Evolutionary conservation across 2,888 invertebrate genomes (phyloP).

Genomic region (Acleris emargana): DNA sequence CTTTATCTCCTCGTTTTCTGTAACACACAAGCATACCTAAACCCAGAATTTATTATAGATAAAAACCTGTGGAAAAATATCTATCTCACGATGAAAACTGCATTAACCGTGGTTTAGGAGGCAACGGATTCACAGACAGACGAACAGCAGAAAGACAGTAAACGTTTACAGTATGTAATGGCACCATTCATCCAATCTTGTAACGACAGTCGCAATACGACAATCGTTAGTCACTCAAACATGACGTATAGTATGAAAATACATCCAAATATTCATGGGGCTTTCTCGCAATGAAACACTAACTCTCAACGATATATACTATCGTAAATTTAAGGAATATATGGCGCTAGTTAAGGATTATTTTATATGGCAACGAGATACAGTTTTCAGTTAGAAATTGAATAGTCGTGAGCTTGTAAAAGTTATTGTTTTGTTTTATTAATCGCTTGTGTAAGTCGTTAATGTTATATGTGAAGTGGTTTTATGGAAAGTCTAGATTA

Average conservation of each 20-base stretch:
- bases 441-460: background rate
- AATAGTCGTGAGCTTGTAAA: background rate
- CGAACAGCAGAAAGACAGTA: too few species aligned
- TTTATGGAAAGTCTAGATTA: background rate
- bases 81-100: too few species aligned
- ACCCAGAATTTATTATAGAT: too few species aligned
- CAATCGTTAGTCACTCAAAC: slow-evolving; percentile 11
- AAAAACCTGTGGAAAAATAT: too few species aligned
- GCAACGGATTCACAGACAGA: too few species aligned
- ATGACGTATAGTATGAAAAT: slow-evolving; percentile 9
- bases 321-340: slow-evolving; percentile 18
- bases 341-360: slow-evolving; percentile 1
- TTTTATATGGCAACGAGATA: background rate
- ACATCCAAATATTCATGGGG: slow-evolving; percentile 16
- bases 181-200: slow-evolving; percentile 6
- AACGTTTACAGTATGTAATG: background rate
- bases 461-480: background rate
- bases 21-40: too few species aligned
- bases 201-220: background rate
- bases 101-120: too few species aligned
- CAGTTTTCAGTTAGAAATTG: background rate
- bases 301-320: slow-evolving; percentile 22
- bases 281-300: slow-evolving; percentile 17
- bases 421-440: background rate
- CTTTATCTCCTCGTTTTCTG: too few species aligned